phyloP scores from a whole-genome alignment of 2,797 vertebrate species.

The Sebastes itinus region DNA sequence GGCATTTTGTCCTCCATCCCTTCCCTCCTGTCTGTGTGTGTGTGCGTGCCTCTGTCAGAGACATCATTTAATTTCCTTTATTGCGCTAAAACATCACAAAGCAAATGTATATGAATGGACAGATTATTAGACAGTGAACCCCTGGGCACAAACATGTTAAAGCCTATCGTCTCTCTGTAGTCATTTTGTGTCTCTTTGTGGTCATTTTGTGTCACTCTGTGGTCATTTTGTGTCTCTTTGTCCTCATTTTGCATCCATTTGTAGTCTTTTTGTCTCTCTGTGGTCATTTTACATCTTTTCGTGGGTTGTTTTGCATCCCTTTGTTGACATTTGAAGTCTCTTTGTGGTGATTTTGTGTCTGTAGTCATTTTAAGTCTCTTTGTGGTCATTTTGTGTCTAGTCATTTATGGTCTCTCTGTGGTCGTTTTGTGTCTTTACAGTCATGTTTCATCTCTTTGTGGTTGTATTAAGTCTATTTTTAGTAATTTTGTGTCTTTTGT shows the following conservation, averaged over 20 bases:
- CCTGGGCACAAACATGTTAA: neutral
- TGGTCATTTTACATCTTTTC: neutral
- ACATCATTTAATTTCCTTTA: neutral
- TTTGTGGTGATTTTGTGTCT: no score
- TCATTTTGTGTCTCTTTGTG: neutral
- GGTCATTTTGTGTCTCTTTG: neutral
- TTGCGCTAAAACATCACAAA: neutral
- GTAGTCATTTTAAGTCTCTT: no score
- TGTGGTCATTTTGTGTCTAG: no score
- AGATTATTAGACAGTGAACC: neutral
- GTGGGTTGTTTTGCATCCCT: neutral
- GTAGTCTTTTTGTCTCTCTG: no score
- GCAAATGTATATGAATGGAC: neutral
- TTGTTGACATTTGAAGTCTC: neutral
- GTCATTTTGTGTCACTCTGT: neutral
- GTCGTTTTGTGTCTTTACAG: neutral
- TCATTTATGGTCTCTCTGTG: no score
- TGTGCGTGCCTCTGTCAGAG: neutral
- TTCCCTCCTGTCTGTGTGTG: neutral
- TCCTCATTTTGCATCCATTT: no score
- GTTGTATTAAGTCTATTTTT: neutral
- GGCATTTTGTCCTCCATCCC: neutral
- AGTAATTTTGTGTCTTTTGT: neutral
- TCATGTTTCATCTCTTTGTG: neutral
- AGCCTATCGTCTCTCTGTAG: no score